Base-by-base conservation (phyloP, 2,113 vertebrate species). In the Ancistrus triradiatus region DNA sequence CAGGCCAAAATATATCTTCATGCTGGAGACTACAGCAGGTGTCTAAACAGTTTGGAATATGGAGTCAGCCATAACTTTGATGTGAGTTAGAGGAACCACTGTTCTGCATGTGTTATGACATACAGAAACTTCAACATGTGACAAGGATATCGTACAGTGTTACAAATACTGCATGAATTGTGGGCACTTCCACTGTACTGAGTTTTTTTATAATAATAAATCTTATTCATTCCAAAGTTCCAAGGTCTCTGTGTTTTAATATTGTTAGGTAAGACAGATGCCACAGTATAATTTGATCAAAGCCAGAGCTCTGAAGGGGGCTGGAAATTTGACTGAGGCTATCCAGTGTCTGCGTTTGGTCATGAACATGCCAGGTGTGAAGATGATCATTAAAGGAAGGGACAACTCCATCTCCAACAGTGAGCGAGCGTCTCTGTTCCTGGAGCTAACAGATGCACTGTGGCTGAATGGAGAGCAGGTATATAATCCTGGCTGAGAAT, bases 31-130 rank as follows among this genome's bases (percentile, higher is more conserved):
- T 80, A 84, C 6, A 72, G 76, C 49, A 82, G 82, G 67, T 87
- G 85, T 18, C 80, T 81, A 25, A 81, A 85, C 51, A 82, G 78
- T 33, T 66, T 89, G 10, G 87, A 90, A 74, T 69, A 79, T 37
- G 88, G 81, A 0, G 73, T 90, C 70, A 90, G 87, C 70, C 74
- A 88, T 73, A 89, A 85, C 68, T 89, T 91, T 68, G 75, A 90
- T 82, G 89, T 90, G n/a, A 64, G 63, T 57, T 21, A 46, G 8
- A 64, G 8, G 27, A 31, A 8, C 13, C 15, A 8, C 2, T 21
- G 18, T 31, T 44, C 24, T 7, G 1, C n/a, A n/a, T n/a, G n/a
- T n/a, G n/a, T n/a, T 31, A 31, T 31, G 7, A 31, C 27, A 31
- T 31, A 31, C 27, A 31, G n/a, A n/a, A n/a, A n/a, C n/a, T n/a